These are phyloP conservation scores for Psylliodes chrysocephalus DNA, from an alignment of 2,888 invertebrate genomes.

Conservation along the genomic window DNA sequence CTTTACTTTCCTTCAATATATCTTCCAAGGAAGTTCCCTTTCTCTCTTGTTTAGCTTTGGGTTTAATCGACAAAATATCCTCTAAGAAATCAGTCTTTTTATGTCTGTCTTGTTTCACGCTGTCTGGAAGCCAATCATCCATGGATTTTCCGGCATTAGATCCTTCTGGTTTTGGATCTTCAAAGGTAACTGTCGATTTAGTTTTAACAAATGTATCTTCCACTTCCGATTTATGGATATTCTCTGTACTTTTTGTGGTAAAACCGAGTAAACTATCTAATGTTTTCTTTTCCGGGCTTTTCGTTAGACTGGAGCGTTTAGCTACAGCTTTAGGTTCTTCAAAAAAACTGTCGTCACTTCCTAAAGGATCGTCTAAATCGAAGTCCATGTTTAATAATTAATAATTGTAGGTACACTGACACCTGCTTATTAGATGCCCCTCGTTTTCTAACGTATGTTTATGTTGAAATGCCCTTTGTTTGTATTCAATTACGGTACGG, in stretches of 20 bases:
- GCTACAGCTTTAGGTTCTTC: slow-evolving; percentile 67
- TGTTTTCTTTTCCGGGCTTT: slow-evolving; percentile 57
- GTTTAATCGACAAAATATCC: slow-evolving; percentile 53
- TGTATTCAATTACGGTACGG: neutral
- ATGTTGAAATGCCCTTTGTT: neutral
- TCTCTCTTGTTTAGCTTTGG: slow-evolving; percentile 48
- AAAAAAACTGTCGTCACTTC: slow-evolving; percentile 78
- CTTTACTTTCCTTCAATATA: slow-evolving; percentile 56
- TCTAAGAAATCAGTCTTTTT: slow-evolving; percentile 58
- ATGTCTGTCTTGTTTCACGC: slow-evolving; percentile 48
- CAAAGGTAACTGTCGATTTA: slow-evolving; percentile 36
- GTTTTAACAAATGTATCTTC: slow-evolving; percentile 21
- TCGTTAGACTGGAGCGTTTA: slow-evolving; percentile 53
- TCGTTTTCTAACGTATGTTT: neutral
- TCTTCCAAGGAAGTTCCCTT: slow-evolving; percentile 57
- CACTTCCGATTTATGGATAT: slow-evolving; percentile 6
- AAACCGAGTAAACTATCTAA: slow-evolving; percentile 51
- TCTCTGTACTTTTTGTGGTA: slow-evolving; percentile 30
- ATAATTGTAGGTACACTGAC: neutral
- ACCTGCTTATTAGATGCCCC: neutral
- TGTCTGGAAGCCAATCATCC: slow-evolving; percentile 56
- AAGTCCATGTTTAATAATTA: slow-evolving; percentile 46
- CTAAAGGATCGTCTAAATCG: slow-evolving; percentile 70
- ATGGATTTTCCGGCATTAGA: slow-evolving; percentile 33
- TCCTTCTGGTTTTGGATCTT: slow-evolving; percentile 34